Conservation (phyloP, 2,888 invertebrate species). For the Zelleria hepariella region DNA sequence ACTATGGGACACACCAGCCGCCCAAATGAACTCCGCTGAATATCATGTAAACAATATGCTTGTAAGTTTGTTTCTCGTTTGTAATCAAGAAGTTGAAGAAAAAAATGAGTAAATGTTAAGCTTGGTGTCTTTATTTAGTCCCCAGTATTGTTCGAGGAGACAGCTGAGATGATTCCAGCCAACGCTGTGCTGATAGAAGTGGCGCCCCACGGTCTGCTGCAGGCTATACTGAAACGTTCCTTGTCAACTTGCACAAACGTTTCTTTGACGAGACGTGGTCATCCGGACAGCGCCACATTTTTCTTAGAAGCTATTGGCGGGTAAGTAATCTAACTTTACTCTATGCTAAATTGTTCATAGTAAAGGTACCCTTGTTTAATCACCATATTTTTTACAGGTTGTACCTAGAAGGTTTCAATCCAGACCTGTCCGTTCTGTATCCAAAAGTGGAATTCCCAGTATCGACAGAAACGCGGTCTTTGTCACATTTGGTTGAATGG, state of each 20-base stretch:
- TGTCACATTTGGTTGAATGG: constrained; percentile 86
- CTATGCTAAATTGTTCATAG: neutral
- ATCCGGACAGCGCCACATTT: constrained; percentile 79
- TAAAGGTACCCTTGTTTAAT: no score
- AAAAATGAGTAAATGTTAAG: neutral
- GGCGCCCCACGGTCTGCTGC: constrained; percentile 91
- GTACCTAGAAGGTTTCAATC: constrained; percentile 79
- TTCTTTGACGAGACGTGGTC: constrained; percentile 82
- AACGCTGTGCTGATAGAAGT: constrained; percentile 89
- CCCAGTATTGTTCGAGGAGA: constrained; percentile 85
- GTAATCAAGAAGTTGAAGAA: no score
- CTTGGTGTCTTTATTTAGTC: constrained; percentile 30
- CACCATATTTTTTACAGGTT: constrained; percentile 60
- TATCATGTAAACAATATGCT: constrained; percentile 88
- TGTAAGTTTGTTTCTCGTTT: constrained; percentile 47
- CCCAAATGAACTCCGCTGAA: constrained; percentile 79
- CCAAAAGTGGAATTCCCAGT: constrained; percentile 83
- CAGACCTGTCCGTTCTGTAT: constrained; percentile 79
- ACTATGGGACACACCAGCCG: constrained; percentile 26
- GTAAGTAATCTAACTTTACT: constrained; percentile 11
- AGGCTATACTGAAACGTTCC: constrained; percentile 78
- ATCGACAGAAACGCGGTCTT: constrained; percentile 83
- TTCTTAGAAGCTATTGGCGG: constrained; percentile 69
- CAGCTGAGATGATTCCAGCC: constrained; percentile 79
- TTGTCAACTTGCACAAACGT: constrained; percentile 51